Base-by-base conservation (phyloP, 2,888 invertebrate genomes). In the Digitonthophagus gazella region DNA sequence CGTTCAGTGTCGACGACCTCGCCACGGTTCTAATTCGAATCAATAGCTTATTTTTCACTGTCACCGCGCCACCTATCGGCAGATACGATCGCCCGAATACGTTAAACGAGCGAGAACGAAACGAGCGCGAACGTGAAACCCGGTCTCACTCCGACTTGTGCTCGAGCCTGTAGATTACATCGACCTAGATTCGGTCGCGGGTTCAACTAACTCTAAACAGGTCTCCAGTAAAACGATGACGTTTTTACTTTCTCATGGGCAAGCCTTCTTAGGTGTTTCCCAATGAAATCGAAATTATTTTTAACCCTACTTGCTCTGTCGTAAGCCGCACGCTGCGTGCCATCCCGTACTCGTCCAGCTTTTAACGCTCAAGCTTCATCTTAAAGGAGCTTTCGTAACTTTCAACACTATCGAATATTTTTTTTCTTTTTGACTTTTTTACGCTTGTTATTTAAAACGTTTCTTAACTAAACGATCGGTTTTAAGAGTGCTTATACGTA, bases 151-250 rank as follows among this genome's bases (percentile, higher is more conserved):
- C 66, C 67, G 68, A 14, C 68, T 65, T 64, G 6, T 20, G 28
- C 57, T 15, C 57, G 66, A 16, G 18, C 15, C 54, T 71, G 73
- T 73, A 71, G 74, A 74, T 74, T 74, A 71, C 73, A 73, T 73
- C 77, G 79, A 76, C 79, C 79, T 76, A 79, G 76, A 78, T 78
- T 76, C 73, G 70, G 72, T 71, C 71, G 69, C 72, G 78, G 73
- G 79, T 79, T 79, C 79, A 79, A 79, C 77, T 75, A 75, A 77
- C 79, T 77, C 74, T 69, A 78, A 76, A 73, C 77, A 76, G 78
- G 79, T 78, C 75, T 76, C 74, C 73, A 71, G 72, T 71, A 72
- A 75, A 76, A 70, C 72, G 71, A 71, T 74, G 74, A 76, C 76
- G 75, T 76, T 75, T 72, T 74, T 74, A 75, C 76, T 75, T 76